These are phyloP conservation scores for Eolophus roseicapilla DNA, from an alignment of 2,113 vertebrate genomes.

Conservation along the genomic window DNA sequence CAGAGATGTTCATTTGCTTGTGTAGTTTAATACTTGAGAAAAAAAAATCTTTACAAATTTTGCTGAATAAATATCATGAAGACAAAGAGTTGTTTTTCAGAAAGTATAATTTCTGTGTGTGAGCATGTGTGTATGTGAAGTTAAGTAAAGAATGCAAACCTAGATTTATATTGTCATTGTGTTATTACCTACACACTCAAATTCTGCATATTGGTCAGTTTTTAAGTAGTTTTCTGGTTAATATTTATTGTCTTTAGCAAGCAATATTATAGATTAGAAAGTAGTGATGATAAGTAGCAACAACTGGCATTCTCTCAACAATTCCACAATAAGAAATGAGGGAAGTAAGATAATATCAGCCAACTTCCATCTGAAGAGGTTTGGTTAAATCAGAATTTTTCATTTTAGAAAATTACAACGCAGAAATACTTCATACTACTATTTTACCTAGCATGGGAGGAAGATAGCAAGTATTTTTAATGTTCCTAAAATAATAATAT, in stretches of 20 bases:
- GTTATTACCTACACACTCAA: not conserved
- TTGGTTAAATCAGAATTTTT: constrained; percentile 72
- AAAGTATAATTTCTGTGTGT: not conserved
- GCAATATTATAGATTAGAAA: constrained; percentile 48
- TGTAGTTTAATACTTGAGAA: not conserved
- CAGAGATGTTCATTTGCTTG: not conserved
- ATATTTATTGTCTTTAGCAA: constrained; percentile 51
- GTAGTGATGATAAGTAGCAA: constrained; percentile 61
- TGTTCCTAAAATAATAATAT: constrained; percentile 51
- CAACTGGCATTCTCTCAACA: constrained; percentile 73
- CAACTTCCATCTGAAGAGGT: constrained; percentile 69
- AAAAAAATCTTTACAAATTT: not conserved
- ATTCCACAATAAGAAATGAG: constrained; percentile 75
- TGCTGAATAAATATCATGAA: not conserved
- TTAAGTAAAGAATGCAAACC: not conserved
- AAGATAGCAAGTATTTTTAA: constrained; percentile 48
- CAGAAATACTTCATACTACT: constrained; percentile 8
- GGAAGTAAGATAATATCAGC: constrained; percentile 76
- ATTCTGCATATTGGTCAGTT: not conserved
- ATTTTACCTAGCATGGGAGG: constrained; percentile 41
- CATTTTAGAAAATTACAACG: constrained; percentile 66
- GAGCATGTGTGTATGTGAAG: rapidly evolving
- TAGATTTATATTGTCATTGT: not conserved
- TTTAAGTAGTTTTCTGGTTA: not conserved
- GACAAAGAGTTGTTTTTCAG: not conserved